phyloP scores from a whole-genome alignment of 2,888 invertebrate species.

The Corbicula japonica region DNA sequence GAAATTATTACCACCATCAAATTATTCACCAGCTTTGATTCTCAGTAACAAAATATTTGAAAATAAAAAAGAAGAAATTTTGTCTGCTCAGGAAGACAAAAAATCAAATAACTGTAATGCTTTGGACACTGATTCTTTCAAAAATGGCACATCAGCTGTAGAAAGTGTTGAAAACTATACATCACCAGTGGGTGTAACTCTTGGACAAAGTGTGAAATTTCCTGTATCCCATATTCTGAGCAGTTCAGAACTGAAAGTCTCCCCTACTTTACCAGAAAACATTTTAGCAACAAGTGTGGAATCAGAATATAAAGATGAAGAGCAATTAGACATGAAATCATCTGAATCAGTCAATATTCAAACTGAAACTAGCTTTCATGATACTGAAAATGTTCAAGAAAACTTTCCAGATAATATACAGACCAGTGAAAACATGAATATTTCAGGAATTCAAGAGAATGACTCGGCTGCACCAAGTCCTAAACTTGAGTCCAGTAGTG shows the following conservation, averaged over 20 bases:
- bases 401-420: no score
- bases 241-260: constrained; percentile 34
- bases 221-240: background rate
- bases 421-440: no score
- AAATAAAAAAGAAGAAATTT: background rate
- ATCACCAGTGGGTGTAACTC: background rate
- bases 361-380: constrained; percentile 6
- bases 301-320: constrained; percentile 12
- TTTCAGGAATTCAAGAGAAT: no score
- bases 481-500: no score
- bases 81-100: background rate
- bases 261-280: constrained; percentile 40
- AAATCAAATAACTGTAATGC: background rate
- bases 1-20: constrained; percentile 2
- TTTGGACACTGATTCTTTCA: background rate
- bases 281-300: constrained; percentile 40
- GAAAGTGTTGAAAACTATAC: background rate
- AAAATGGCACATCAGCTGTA: background rate
- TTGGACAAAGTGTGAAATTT: background rate
- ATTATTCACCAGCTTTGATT: background rate
- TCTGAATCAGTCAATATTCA: constrained; percentile 5
- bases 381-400: constrained; percentile 8
- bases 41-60: constrained; percentile 3
- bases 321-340: background rate
- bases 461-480: no score